Conservation (phyloP, 2,113 vertebrate species). For the Meleagris gallopavo region DNA sequence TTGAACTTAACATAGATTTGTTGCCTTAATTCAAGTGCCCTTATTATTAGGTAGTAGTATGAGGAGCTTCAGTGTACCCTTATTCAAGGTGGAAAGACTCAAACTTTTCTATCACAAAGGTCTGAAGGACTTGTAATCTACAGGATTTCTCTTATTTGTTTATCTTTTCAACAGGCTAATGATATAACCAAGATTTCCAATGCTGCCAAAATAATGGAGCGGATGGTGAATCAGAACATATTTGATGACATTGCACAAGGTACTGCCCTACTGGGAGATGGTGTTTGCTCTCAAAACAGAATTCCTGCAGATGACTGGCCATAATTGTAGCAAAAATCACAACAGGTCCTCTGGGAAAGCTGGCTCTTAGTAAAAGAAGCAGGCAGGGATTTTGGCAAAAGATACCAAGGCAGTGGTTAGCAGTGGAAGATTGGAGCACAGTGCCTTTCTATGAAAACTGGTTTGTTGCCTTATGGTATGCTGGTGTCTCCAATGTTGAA, state of each 20-base stretch:
- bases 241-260: conserved; percentile 92
- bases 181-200: conserved; percentile 83
- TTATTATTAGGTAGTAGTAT: not conserved
- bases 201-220: conserved; percentile 86
- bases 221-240: conserved; percentile 91
- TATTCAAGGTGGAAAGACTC: not conserved
- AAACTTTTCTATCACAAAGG: not conserved
- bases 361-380: not conserved
- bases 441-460: no score
- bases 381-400: not conserved
- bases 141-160: not conserved
- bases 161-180: conserved; percentile 76
- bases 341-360: not conserved
- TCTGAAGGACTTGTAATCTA: not conserved
- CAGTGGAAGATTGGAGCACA: not conserved
- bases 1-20: not conserved
- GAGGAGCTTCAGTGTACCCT: not conserved
- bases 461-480: not conserved
- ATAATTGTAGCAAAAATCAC: not conserved
- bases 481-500: not conserved
- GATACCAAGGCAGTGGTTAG: not conserved
- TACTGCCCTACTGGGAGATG: conserved; percentile 32
- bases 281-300: not conserved
- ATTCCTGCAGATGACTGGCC: not conserved
- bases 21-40: not conserved